Conservation (phyloP, 2,797 vertebrate species). For the Pangasius djambal region DNA sequence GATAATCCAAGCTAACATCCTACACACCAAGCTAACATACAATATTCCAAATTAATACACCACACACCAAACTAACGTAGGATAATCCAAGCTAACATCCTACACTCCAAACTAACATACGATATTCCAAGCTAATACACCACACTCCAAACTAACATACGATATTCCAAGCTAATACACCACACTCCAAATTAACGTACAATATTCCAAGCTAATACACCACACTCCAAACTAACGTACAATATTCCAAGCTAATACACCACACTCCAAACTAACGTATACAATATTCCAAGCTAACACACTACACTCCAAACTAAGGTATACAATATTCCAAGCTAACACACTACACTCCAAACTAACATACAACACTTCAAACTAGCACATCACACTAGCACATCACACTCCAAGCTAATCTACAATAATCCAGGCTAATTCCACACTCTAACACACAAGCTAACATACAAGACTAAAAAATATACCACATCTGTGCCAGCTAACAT, state of each 20-base stretch:
- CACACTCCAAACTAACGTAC: background rate
- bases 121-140: background rate
- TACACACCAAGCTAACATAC: background rate
- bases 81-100: background rate
- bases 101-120: background rate
- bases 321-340: background rate
- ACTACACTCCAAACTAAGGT: background rate
- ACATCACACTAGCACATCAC: background rate
- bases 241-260: background rate
- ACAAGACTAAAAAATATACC: background rate
- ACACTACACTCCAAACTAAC: background rate
- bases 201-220: background rate
- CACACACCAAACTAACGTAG: background rate
- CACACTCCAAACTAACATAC: background rate
- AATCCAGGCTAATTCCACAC: background rate
- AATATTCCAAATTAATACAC: background rate
- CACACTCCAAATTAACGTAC: background rate
- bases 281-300: background rate
- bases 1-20: background rate
- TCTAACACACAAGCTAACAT: background rate
- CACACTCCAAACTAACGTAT: background rate
- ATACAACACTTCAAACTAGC: background rate
- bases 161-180: background rate
- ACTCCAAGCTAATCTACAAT: background rate
- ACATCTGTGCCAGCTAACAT: background rate